Base-by-base conservation (phyloP, 1,140 invertebrate genomes). In the Mylabris phalerata region DNA sequence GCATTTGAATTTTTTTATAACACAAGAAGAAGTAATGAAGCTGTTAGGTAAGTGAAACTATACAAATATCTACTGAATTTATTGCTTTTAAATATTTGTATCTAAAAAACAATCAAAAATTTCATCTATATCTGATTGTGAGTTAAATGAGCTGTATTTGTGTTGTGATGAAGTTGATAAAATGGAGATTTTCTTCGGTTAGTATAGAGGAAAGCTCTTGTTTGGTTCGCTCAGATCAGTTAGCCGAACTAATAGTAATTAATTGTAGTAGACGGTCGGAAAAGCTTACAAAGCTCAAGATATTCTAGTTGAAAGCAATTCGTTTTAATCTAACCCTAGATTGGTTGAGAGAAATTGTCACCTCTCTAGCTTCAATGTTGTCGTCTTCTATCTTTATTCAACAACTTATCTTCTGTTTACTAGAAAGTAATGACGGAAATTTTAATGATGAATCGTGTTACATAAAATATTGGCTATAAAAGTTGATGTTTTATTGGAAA, bases 1-100 rank as follows among this genome's bases (percentile, higher is more conserved):
- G 69, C 84, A 87, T 78, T 78, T 87, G 59, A 87, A 88, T 72
- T 82, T 88, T 67, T 87, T 87, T 75, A 87, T 88, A 77, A 86
- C 84, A 71, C 82, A 86, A 71, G 79, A 82, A 48, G 85, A 88
- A 78, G 84, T 88, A 67, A 85, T 84, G 78, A 87, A 87, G 73
- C 78, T 88, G 61, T 75, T 88, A 72, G 86, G 86, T 88, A 76
- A 83, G 65, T 39, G 6, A 27, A 56, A 32, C 9, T 48, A 10
- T 48, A n/a, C 4, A n/a, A n/a, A n/a, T n/a, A n/a, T n/a, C n/a
- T 13, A 4, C 10, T 50, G 26, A 5, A n/a, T 56, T 44, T 27
- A n/a, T 44, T 11, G 3, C 11, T 42, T 10, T 42, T 42, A 42
- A 42, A 42, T 42, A 19, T 42, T 42, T 42, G 19, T 19, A 19